Conservation (phyloP, 2,113 vertebrate species). For the Grus americana region DNA sequence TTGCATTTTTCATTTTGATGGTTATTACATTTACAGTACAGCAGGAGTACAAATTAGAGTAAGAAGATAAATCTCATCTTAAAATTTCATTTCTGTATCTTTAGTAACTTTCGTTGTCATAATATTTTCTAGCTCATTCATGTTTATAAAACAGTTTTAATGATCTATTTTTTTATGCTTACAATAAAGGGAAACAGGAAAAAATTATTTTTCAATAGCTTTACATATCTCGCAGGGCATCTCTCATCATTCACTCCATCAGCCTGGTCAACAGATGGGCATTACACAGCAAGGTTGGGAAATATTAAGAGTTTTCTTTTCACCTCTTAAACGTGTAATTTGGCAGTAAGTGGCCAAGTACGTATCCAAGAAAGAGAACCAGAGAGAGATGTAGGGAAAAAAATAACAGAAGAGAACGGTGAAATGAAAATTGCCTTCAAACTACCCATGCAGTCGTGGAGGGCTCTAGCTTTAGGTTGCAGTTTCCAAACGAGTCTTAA, state of each 20-base stretch:
- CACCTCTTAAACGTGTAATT: background rate
- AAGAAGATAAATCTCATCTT: conserved; percentile 77
- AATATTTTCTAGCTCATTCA: conserved; percentile 74
- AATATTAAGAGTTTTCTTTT: background rate
- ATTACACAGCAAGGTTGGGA: conserved; percentile 30
- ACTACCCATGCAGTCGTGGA: background rate
- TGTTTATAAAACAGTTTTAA: conserved; percentile 70
- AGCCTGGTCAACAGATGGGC: conserved; percentile 37
- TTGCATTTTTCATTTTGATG: conserved; percentile 85
- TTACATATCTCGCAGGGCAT: conserved; percentile 7
- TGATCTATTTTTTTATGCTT: conserved; percentile 67
- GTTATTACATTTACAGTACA: conserved; percentile 83
- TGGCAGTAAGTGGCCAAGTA: background rate
- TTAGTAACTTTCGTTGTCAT: conserved; percentile 70
- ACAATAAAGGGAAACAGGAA: conserved; percentile 49
- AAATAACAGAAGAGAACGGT: background rate
- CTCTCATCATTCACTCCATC: conserved; percentile 33
- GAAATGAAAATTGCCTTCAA: background rate
- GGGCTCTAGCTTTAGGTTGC: background rate
- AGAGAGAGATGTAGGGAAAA: background rate
- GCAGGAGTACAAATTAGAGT: conserved; percentile 81
- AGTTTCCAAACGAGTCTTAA: background rate
- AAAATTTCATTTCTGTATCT: conserved; percentile 77
- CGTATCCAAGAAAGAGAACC: background rate
- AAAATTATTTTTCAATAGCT: conserved; percentile 30